Evolutionary conservation across 2,113 vertebrate species (phyloP).

Genomic region (Heloderma charlesbogerti): DNA sequence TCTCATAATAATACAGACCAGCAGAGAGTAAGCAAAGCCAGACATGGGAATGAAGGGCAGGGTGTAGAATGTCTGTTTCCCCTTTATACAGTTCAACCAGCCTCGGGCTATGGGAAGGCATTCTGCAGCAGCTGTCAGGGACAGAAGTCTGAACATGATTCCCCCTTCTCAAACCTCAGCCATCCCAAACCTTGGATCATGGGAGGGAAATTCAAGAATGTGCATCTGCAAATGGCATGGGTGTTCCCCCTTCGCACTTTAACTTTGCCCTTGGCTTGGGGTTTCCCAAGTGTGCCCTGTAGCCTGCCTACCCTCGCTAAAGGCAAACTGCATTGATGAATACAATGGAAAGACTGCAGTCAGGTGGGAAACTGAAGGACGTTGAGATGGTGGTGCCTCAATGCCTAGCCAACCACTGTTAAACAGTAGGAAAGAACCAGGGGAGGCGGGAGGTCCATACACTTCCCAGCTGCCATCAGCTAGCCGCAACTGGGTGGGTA

Average conservation of each 20-base stretch:
- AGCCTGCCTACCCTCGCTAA: neutral
- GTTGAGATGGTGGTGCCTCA: neutral
- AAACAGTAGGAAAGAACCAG: neutral
- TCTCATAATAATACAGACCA: neutral
- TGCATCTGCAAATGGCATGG: neutral
- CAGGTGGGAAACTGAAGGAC: neutral
- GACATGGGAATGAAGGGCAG: neutral
- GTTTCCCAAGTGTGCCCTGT: neutral
- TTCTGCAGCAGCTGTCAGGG: neutral
- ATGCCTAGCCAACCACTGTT: neutral
- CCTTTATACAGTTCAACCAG: neutral
- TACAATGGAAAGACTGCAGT: neutral
- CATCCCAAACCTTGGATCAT: neutral
- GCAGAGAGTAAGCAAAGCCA: neutral
- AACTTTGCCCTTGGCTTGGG: neutral
- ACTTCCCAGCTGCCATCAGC: neutral
- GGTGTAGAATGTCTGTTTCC: neutral
- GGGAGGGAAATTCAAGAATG: neutral
- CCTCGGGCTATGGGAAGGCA: neutral
- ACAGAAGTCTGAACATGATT: neutral
- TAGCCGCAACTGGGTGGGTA: no score
- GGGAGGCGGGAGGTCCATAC: no score
- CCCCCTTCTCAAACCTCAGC: neutral
- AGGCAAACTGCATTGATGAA: neutral
- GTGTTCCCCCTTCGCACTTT: neutral